These are phyloP conservation scores for Tinamus major DNA, from an alignment of 2,797 vertebrate species.

Conservation along the genomic window DNA sequence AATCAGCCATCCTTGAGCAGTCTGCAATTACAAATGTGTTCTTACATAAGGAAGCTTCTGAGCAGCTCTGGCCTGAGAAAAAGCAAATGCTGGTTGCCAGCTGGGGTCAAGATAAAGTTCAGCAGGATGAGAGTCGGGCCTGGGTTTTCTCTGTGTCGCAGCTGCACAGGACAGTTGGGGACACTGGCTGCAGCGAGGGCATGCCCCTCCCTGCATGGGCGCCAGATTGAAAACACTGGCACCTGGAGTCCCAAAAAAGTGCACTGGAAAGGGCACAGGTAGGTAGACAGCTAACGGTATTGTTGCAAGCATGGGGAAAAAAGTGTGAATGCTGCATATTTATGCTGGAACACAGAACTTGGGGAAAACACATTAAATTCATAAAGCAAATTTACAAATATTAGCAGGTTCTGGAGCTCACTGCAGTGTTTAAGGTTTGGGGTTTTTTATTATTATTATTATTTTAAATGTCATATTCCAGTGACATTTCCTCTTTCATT, in stretches of 20 bases:
- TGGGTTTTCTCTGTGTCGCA: not conserved
- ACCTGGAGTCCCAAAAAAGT: not conserved
- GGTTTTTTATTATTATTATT: not conserved
- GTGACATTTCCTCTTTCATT: not conserved
- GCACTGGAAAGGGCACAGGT: not conserved
- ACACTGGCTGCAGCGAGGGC: not conserved
- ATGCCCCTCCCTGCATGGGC: not conserved
- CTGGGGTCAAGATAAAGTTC: not conserved
- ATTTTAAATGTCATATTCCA: not conserved
- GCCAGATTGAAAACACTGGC: not conserved
- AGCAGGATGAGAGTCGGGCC: not conserved
- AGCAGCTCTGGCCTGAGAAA: not conserved
- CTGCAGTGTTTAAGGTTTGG: not conserved
- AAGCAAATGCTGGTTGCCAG: not conserved
- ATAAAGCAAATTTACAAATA: not conserved
- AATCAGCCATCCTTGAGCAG: not conserved
- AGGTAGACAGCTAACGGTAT: not conserved
- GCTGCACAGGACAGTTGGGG: accelerated
- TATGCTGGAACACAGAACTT: not conserved
- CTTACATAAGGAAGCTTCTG: slow-evolving; percentile 3
- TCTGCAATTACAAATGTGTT: not conserved
- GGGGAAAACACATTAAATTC: not conserved
- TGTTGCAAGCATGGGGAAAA: not conserved
- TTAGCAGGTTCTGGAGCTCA: not conserved
- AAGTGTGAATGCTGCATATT: not conserved